These are phyloP conservation scores for Eretmochelys imbricata DNA, from an alignment of 2,113 vertebrate genomes.

Conservation along the genomic window DNA sequence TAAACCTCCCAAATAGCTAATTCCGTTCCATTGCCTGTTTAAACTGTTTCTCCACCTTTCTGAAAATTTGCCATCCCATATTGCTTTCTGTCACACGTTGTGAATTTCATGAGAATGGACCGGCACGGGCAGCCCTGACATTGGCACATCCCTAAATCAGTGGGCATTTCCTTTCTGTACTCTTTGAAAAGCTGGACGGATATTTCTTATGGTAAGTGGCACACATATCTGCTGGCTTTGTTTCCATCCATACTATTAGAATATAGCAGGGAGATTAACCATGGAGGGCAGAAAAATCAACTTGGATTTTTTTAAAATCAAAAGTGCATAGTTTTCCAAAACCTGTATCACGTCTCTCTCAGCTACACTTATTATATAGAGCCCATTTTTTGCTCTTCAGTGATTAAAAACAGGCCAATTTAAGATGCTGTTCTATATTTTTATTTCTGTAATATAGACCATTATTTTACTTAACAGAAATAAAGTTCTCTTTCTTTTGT, in stretches of 20 bases:
- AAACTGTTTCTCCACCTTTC: slow-evolving; percentile 17
- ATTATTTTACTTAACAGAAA: slow-evolving; percentile 46
- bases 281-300: slow-evolving; percentile 9
- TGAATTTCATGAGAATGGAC: slow-evolving; percentile 25
- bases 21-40: slow-evolving; percentile 35
- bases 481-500: slow-evolving; percentile 1
- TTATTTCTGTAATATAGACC: background rate
- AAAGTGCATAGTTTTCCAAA: background rate
- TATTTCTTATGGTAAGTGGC: slow-evolving; percentile 33
- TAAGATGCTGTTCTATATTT: background rate
- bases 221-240: slow-evolving; percentile 37
- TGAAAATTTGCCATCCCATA: background rate
- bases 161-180: slow-evolving; percentile 64
- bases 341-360: background rate
- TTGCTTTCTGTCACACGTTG: background rate
- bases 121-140: slow-evolving; percentile 45
- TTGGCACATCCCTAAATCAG: slow-evolving; percentile 38
- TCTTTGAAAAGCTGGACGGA: slow-evolving; percentile 37
- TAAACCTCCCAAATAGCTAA: slow-evolving; percentile 45
- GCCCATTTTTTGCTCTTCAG: background rate
- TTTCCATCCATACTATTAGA: background rate
- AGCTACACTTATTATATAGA: background rate
- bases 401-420: background rate
- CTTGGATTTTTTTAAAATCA: background rate
- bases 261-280: background rate